phyloP scores from a whole-genome alignment of 2,797 vertebrate species.

The Danio jaintianensis region DNA sequence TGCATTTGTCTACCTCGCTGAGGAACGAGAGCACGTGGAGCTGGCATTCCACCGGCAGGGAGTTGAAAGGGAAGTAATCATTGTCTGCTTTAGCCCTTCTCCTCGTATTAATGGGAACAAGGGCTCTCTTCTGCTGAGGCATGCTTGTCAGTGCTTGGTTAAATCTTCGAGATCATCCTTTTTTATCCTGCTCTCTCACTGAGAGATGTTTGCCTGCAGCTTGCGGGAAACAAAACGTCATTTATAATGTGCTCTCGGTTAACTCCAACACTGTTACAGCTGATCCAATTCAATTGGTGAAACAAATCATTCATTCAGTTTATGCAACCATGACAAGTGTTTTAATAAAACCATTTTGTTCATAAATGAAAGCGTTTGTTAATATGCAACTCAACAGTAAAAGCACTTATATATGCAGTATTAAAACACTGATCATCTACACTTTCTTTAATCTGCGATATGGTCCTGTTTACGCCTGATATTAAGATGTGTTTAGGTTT shows the following conservation, averaged over 20 bases:
- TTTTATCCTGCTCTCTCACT: slow-evolving; percentile 20
- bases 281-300: background rate
- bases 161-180: slow-evolving; percentile 49
- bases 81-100: slow-evolving; percentile 66
- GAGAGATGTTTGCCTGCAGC: slow-evolving; percentile 31
- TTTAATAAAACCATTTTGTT: background rate
- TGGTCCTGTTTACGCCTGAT: too few species aligned
- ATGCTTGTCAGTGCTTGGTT: slow-evolving; percentile 61
- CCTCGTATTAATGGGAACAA: slow-evolving; percentile 73
- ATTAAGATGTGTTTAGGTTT: too few species aligned
- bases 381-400: background rate
- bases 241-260: background rate
- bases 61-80: slow-evolving; percentile 79
- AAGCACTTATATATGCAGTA: too few species aligned
- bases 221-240: slow-evolving; percentile 16
- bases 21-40: slow-evolving; percentile 83
- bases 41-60: slow-evolving; percentile 84
- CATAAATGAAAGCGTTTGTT: background rate
- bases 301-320: background rate
- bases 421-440: too few species aligned
- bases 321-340: background rate
- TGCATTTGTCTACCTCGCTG: slow-evolving; percentile 83
- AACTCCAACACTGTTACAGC: background rate
- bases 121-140: slow-evolving; percentile 77
- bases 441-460: too few species aligned